Evolutionary conservation across 2,797 vertebrate genomes (phyloP), one percentile per base, ranked within the genome.

Genomic region (Peromyscus aztecus): DNA sequence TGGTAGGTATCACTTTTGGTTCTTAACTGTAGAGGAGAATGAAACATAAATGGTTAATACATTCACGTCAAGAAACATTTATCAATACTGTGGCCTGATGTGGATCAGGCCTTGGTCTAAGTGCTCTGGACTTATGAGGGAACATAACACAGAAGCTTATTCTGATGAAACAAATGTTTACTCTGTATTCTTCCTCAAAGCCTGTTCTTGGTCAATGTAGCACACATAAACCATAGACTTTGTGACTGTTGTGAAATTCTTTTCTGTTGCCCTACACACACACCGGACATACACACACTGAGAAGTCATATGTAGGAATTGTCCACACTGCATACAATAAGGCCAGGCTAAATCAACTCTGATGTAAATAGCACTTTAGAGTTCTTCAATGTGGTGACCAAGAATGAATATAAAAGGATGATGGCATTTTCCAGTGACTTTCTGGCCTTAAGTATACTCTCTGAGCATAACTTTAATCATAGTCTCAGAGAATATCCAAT

Each of bases 11-110:
- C 37, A 59, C 19, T 75, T 94, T 75, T n/a, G 77, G 6, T 78
- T 75, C 11, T 69, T 8, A 80, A 43, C 55, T 87, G 37, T 49
- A 46, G 23, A 82, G 52, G 94, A 87, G 67, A 97, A 93, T 94
- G 52, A 91, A 89, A 71, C 37, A 87, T 13, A 94, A 83, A 76
- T 88, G 34, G n/a, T 65, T 91, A 71, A 55, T 69, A 80, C n/a
- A 61, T 73, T 94, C 31, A 90, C 37, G 34, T 61, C 52, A 80
- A 94, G 12, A 95, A 92, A 69, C 94, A 96, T 63, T 80, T 91
- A 75, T 59, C 77, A 61, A 76, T 65, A 37, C 49, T 61, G 46
- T 40, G 16, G 5, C 82, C 81, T 88, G 6, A 63, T 77, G 19
- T 21, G 2, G 85, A 4, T 37, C 65, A 91, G 46, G 24, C 95